Evolutionary conservation across 2,113 vertebrate species (phyloP).

Genomic region (Illadopsis cleaveri): DNA sequence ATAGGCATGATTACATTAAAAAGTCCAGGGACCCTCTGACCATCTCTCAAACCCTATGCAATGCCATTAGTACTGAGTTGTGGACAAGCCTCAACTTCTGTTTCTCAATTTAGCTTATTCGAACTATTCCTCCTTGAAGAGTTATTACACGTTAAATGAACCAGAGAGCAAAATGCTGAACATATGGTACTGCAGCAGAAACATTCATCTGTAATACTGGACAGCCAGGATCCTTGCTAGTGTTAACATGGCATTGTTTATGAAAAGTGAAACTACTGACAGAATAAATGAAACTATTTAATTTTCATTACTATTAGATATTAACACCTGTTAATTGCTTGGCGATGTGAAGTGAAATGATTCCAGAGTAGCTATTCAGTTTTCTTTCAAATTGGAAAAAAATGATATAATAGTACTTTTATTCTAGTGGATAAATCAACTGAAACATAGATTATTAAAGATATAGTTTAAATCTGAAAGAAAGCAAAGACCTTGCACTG

Average conservation of each 20-base stretch:
- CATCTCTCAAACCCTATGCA: background rate
- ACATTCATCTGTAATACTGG: background rate
- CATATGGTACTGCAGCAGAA: background rate
- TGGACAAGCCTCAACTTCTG: background rate
- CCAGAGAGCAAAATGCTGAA: background rate
- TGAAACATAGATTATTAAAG: background rate
- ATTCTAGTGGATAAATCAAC: background rate
- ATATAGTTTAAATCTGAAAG: background rate
- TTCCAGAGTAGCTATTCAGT: background rate
- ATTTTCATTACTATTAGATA: background rate
- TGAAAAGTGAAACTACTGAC: background rate
- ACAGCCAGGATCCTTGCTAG: background rate
- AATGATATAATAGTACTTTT: background rate
- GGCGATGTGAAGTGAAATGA: rapidly evolving
- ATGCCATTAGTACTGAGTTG: background rate
- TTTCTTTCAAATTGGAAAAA: background rate
- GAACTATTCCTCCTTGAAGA: background rate
- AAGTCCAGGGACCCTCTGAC: background rate
- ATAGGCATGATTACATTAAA: background rate
- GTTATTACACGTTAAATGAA: background rate
- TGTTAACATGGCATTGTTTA: background rate
- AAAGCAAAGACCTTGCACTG: background rate
- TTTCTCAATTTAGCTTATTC: background rate
- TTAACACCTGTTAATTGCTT: background rate
- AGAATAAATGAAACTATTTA: background rate